Evolutionary conservation across 2,797 vertebrate species (phyloP), one percentile per base, ranked within the genome.

Genomic region (Darevskia nairensis): DNA sequence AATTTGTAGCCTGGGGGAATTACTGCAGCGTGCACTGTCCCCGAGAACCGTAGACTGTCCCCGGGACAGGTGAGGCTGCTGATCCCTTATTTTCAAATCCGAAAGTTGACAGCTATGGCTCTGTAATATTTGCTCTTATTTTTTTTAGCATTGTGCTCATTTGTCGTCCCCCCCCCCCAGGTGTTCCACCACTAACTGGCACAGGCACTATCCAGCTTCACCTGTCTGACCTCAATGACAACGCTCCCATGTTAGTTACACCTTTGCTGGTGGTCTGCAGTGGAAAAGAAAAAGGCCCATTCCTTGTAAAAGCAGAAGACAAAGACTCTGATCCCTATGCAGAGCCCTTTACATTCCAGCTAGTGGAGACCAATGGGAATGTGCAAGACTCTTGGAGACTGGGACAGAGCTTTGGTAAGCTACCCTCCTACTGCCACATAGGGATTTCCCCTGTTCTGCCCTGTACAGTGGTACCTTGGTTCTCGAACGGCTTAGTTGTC

Each of bases 181-280:
- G 97, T 74, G 2, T 95, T 4, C 98, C 97, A n/a, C 96, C 95
- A 0, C 94, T 89, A 84, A 98, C 97, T 0, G 96, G 96, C 0
- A 97, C 97, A 0, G 94, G 95, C 64, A 98, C 96, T 6, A 17
- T 98, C 59, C 27, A 82, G 21, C 68, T 98, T 80, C 91, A 97
- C 90, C 85, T 98, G 17, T 81, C 84, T 0, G 98, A 98, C 69
- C 1, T 96, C 80, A 98, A 97, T 29, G 98, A 98, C 94, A 96
- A 97, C 1, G 35, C 0, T 2, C 98, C 98, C 0, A 0, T 2
- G 1, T 94, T 98, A 89, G 69, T 27, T 4, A 89, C 80, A 44
- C 92, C 92, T 0, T 89, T 32, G 3, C 0, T 92, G 59, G 82
- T 96, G 8, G 29, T 97, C 82, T 99, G 98, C 71, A 92, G 86